Evolutionary conservation across 2,888 invertebrate species (phyloP), one percentile per base, ranked within the genome.

Genomic region (Hoplodrina blanda): DNA sequence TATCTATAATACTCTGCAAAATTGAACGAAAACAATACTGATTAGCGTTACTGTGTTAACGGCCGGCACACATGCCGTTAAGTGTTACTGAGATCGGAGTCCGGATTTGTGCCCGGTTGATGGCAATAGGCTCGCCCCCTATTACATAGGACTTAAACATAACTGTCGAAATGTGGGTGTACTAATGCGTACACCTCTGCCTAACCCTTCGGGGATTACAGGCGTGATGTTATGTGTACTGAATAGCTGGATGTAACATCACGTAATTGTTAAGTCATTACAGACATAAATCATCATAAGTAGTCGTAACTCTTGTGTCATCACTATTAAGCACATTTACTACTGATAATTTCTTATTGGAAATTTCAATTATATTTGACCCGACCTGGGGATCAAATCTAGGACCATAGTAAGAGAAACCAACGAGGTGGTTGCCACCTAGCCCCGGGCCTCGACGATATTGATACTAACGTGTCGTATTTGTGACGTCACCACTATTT

Each of bases 251-350:
- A 55, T 61, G 50, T 37, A 62, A 64, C 46, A 52, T 25, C 25
- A 55, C 25, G 70, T 49, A 55, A 65, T 57, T 52, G 37, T 69
- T 49, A 64, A 63, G 46, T 61, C 11, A 60, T 68, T 46, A 69
- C 44, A 19, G 13, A 59, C 41, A 20, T 33, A 44, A 62, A 50
- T 50, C 17, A 49, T 41, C 4, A 19, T 33, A 37, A 37, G 33
- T 33, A 33, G 33, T 57, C 37, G 52, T 41, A 49, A 76, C 17
- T 33, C 11, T 50, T 53, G 41, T 66, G 54, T n/a, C 54, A 62
- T 30, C 25, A 20, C 19, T 19, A 17, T 30, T 56, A 30, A 41
- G 17, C 13, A 44, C 11, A 44, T 44, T 44, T 44, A 11, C 11
- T 41, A 37, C 8, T 37, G 37, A 37, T 8, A 44, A 44, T 44